A percentile compares a stretch with the other conserved stretches of the same genome.
Evolutionary conservation across 2,113 vertebrate genomes (phyloP).

Genomic region (Pyrgilauda ruficollis): DNA sequence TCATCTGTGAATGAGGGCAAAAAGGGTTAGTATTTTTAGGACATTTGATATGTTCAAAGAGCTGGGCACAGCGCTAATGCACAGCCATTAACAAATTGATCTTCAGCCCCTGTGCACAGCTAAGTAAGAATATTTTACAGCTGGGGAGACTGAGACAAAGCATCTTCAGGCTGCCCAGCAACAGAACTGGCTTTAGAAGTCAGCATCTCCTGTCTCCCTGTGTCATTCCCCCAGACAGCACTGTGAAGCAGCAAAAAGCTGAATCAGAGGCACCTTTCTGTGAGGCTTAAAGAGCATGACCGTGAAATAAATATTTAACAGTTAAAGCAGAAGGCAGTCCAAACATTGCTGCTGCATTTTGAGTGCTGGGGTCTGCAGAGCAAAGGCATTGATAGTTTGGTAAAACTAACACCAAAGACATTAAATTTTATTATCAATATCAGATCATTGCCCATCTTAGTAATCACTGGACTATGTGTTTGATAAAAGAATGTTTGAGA

Average conservation of each 20-base stretch:
- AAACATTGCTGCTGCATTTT: neutral
- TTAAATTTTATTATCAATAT: conserved; percentile 41
- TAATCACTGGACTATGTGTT: conserved; percentile 52
- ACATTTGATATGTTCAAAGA: neutral
- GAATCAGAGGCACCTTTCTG: neutral
- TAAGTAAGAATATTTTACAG: neutral
- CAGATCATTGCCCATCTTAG: conserved; percentile 36
- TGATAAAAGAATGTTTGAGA: conserved; percentile 64
- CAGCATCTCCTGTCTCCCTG: neutral
- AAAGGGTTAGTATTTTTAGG: conserved; percentile 44
- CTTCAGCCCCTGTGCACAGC: neutral
- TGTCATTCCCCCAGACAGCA: conserved; percentile 10
- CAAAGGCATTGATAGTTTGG: neutral
- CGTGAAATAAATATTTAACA: neutral
- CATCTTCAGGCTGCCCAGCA: neutral
- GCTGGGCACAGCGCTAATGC: neutral
- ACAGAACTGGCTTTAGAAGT: conserved; percentile 16
- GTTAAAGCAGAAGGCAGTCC: conserved; percentile 19
- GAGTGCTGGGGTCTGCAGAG: neutral
- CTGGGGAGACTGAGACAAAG: neutral
- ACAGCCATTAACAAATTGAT: conserved; percentile 50
- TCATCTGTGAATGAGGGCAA: conserved; percentile 1
- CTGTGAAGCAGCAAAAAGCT: neutral
- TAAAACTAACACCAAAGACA: conserved; percentile 37
- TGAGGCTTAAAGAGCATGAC: conserved; percentile 2